Percentiles rank a stretch among this genome's conserved stretches.
phyloP scores from a whole-genome alignment of 2,113 vertebrate species.

The Nycticorax nycticorax region DNA sequence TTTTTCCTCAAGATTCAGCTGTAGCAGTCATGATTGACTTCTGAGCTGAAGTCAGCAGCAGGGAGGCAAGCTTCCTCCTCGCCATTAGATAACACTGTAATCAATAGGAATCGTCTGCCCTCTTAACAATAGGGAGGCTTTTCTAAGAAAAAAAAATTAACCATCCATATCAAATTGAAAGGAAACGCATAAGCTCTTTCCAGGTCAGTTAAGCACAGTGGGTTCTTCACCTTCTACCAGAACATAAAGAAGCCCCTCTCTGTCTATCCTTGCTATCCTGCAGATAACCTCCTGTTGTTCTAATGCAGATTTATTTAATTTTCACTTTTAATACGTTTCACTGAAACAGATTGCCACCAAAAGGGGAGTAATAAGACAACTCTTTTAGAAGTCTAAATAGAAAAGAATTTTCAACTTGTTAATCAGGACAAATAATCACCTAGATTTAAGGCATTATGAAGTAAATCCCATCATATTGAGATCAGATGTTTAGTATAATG shows the following conservation, averaged over 20 bases:
- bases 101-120: neutral
- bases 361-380: neutral
- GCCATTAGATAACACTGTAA: neutral
- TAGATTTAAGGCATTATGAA: neutral
- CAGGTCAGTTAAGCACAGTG: slow-evolving; percentile 36
- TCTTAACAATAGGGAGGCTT: neutral
- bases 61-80: neutral
- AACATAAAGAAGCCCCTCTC: neutral
- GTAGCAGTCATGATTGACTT: neutral
- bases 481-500: neutral
- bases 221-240: neutral
- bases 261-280: neutral
- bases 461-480: neutral
- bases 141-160: neutral
- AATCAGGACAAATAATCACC: neutral
- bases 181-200: slow-evolving; percentile 46
- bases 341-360: slow-evolving; percentile 10
- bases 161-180: slow-evolving; percentile 29
- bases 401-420: slow-evolving; percentile 8
- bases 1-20: neutral
- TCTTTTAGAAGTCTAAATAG: neutral
- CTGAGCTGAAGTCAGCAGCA: slow-evolving; percentile 22
- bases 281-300: neutral
- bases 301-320: slow-evolving; percentile 32
- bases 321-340: slow-evolving; percentile 27